phyloP scores from a whole-genome alignment of 1,140 invertebrate genomes.

The Neodiprion pinetum region DNA sequence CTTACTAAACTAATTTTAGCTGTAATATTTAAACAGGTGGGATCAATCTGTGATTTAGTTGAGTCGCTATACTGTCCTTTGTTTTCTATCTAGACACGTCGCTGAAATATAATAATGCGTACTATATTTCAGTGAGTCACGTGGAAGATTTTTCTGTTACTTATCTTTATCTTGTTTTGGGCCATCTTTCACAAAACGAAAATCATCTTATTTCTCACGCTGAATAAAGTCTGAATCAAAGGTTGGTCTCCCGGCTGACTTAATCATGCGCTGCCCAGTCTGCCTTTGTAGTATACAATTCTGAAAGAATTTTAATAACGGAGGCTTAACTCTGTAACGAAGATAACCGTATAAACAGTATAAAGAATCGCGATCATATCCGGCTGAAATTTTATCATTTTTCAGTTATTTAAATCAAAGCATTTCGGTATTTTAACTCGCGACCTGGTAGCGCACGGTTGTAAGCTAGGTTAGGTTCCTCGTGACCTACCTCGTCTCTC shows the following conservation, averaged over 20 bases:
- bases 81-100: slow-evolving; percentile 20
- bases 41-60: slow-evolving; percentile 57
- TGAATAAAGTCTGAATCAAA: slow-evolving; percentile 46
- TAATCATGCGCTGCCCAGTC: slow-evolving; percentile 59
- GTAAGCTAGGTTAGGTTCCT: slow-evolving; percentile 54
- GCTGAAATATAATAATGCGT: neutral
- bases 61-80: slow-evolving; percentile 42
- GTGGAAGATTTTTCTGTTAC: neutral
- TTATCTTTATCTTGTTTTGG: neutral
- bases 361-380: no score
- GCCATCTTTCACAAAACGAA: neutral
- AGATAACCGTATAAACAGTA: no score
- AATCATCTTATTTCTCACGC: slow-evolving; percentile 23
- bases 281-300: no score
- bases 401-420: no score
- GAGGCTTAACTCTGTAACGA: no score
- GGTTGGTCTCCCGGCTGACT: slow-evolving; percentile 49
- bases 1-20: slow-evolving; percentile 54
- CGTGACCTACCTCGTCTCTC: slow-evolving; percentile 60
- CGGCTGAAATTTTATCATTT: no score
- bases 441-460: slow-evolving; percentile 59
- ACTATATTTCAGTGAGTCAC: slow-evolving; percentile 21
- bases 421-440: neutral
- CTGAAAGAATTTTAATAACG: no score
- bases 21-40: slow-evolving; percentile 48